Percentiles rank a stretch among this genome's conserved stretches.
Evolutionary conservation across 2,888 invertebrate genomes (phyloP).

Genomic region (Merodon equestris): DNA sequence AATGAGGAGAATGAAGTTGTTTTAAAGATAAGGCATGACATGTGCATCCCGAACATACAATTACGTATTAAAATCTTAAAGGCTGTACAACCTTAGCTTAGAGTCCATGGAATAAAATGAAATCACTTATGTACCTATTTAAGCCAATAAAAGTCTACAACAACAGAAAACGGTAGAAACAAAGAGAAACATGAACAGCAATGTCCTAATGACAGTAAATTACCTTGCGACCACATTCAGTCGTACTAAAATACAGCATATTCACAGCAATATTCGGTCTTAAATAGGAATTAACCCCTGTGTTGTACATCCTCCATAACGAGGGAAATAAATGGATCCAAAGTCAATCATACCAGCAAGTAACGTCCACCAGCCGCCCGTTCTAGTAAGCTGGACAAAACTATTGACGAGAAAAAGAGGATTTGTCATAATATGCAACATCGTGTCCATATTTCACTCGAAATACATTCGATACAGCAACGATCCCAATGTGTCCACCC

Average conservation of each 20-base stretch:
- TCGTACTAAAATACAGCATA: background rate
- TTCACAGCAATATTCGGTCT: background rate
- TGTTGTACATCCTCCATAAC: background rate
- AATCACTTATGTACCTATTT: no score
- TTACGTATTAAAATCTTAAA: no score
- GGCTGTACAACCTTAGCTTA: no score
- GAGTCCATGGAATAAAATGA: no score
- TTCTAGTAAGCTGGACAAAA: conserved; percentile 18
- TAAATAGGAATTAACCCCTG: conserved; percentile 6
- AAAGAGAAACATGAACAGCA: no score
- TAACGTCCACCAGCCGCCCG: background rate
- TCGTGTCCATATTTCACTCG: conserved; percentile 44
- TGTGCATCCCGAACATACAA: no score
- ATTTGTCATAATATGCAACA: conserved; percentile 62
- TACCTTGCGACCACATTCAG: no score
- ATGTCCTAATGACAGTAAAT: no score
- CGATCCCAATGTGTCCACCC: background rate
- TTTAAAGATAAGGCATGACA: no score
- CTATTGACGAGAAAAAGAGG: conserved; percentile 55
- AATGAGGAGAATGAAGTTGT: no score
- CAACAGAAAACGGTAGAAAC: no score
- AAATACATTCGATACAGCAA: conserved; percentile 41
- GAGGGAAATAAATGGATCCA: conserved; percentile 2
- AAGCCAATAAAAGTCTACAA: no score
- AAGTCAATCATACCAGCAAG: conserved; percentile 29